phyloP scores from a whole-genome alignment of 2,888 invertebrate genomes.

The Agrilus biguttatus region DNA sequence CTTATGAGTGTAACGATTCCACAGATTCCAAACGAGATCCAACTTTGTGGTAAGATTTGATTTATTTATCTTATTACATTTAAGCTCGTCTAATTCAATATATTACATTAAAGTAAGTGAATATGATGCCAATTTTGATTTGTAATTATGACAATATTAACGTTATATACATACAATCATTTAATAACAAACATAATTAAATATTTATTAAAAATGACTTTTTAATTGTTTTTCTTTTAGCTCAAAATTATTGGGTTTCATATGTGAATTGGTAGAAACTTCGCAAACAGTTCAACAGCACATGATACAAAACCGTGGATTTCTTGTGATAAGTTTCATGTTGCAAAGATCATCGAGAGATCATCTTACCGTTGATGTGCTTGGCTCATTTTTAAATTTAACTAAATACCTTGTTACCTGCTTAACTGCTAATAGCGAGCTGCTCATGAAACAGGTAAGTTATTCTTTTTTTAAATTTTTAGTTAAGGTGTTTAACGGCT shows the following conservation, averaged over 20 bases:
- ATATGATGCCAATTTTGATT: too few species aligned
- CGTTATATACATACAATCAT: too few species aligned
- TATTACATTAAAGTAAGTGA: neutral
- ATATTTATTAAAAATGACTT: too few species aligned
- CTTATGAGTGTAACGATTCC: slow-evolving; percentile 62
- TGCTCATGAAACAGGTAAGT: slow-evolving; percentile 79
- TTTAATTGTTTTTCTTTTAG: slow-evolving; percentile 38
- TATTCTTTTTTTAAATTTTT: too few species aligned
- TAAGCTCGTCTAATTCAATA: neutral
- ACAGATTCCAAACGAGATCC: slow-evolving; percentile 72
- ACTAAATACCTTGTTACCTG: slow-evolving; percentile 90
- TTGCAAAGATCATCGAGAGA: slow-evolving; percentile 85
- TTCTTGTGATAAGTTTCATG: slow-evolving; percentile 95
- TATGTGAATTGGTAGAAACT: slow-evolving; percentile 92
- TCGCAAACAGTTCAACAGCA: slow-evolving; percentile 98
- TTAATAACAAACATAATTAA: too few species aligned
- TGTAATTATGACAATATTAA: too few species aligned
- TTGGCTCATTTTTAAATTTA: slow-evolving; percentile 80
- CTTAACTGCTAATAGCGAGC: slow-evolving; percentile 82
- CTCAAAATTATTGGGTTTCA: slow-evolving; percentile 90
- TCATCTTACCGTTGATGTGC: slow-evolving; percentile 86
- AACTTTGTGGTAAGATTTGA: slow-evolving; percentile 62
- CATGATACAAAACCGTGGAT: slow-evolving; percentile 97
- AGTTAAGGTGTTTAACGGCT: too few species aligned
- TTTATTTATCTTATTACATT: neutral